Base-by-base conservation (phyloP, 2,113 vertebrate species). In the Chloropsis hardwickii region DNA sequence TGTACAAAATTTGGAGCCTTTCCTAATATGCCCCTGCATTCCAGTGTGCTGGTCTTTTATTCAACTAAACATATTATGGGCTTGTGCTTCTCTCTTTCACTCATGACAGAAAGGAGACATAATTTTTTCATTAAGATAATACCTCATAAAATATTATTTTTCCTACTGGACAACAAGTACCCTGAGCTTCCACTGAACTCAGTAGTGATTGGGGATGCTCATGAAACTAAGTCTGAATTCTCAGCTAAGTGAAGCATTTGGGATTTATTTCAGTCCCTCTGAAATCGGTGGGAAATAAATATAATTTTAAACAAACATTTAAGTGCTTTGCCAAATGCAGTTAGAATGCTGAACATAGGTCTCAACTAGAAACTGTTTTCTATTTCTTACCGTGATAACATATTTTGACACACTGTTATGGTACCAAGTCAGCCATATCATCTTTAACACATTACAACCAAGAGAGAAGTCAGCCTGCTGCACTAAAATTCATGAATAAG, bases 351-450 rank as follows among this genome's bases (percentile, higher is more conserved):
- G 77, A 95, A 82, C 70, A 58, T 27, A 53, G 90, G 54, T 90
- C 81, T 90, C 42, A 65, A 40, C 33, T 84, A 81, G 70, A 94
- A 91, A 48, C 47, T 81, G 62, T 51, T 88, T 90, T 73, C 73
- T 81, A 28, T 93, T 93, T 97, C 56, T 88, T 79, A 51, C 71
- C 48, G 11, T 50, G 50, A 62, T 72, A 91, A 87, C 25, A 6
- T 83, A 60, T 91, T 95, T 91, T 93, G 92, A 92, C 81, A 88
- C 33, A 53, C 79, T 73, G 14, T 73, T 91, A 73, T 12, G 28
- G 27, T 89, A 89, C 42, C 47, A 67, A 89, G 48, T 84, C 91
- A 88, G 37, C 58, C 53, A 40, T 60, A 80, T 19, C 2, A 45
- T 66, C 74, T 87, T 91, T 72, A 83, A 70, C 74, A 73, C 67